Evolutionary conservation across 2,113 vertebrate species (phyloP).

Genomic region (Sinocyclocheilus grahami): DNA sequence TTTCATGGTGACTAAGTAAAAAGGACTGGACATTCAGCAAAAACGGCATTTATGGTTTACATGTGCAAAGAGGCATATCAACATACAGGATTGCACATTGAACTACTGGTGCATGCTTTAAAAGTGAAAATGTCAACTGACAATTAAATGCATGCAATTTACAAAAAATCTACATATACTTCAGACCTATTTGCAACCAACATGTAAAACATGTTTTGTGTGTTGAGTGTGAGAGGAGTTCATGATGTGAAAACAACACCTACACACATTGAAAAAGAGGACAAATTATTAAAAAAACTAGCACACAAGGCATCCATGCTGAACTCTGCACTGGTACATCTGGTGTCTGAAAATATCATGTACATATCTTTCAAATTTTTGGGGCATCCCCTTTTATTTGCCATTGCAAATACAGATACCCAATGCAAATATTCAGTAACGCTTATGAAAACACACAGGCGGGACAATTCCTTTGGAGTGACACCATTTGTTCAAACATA

Average conservation of each 20-base stretch:
- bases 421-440: not conserved
- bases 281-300: not conserved
- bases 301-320: not conserved
- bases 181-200: not conserved
- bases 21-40: not conserved
- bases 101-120: not conserved
- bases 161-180: not conserved
- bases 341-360: not conserved
- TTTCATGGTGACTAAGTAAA: too few relatives aligned
- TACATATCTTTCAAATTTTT: not conserved
- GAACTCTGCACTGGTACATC: not conserved
- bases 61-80: not conserved
- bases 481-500: not conserved
- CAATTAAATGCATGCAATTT: not conserved
- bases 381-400: not conserved
- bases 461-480: not conserved
- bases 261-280: not conserved
- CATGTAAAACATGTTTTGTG: not conserved
- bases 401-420: not conserved
- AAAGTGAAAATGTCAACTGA: not conserved
- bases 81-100: not conserved
- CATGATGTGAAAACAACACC: not conserved
- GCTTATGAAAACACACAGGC: not conserved
- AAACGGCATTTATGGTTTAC: not conserved
- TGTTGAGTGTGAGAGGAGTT: not conserved